Percentiles rank a stretch among this genome's conserved stretches.
phyloP scores from a whole-genome alignment of 1,140 invertebrate genomes.

The Ruditapes philippinarum region DNA sequence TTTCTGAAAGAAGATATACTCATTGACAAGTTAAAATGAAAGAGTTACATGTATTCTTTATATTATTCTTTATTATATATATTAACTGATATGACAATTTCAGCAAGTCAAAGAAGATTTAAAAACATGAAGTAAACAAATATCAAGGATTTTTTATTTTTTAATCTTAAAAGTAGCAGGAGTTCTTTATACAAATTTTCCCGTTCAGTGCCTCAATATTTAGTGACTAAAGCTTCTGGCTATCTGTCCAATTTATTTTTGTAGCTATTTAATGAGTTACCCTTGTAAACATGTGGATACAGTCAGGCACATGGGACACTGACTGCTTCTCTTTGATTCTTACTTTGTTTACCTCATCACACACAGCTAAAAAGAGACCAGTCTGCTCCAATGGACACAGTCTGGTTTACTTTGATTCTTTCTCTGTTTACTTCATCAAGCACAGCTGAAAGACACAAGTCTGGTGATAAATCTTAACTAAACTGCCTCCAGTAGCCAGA shows the following conservation, averaged over 20 bases:
- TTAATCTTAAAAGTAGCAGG: neutral
- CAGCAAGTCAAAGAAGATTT: too few species aligned
- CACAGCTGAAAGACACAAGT: slow-evolving; percentile 26
- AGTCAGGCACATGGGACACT: slow-evolving; percentile 53
- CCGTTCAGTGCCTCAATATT: neutral
- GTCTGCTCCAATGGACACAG: slow-evolving; percentile 46
- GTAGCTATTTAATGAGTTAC: slow-evolving; percentile 64
- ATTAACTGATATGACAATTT: too few species aligned
- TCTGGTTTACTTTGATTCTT: slow-evolving; percentile 5
- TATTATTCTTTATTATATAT: too few species aligned
- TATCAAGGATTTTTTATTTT: too few species aligned
- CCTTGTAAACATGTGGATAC: slow-evolving; percentile 49
- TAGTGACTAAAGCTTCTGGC: slow-evolving; percentile 18
- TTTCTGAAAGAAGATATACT: too few species aligned
- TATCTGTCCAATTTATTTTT: slow-evolving; percentile 67
- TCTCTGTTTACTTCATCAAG: slow-evolving; percentile 55
- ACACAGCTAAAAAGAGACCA: neutral
- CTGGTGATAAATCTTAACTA: slow-evolving; percentile 52
- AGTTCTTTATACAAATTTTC: neutral
- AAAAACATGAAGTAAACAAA: too few species aligned
- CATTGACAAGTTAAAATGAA: too few species aligned
- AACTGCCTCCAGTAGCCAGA: slow-evolving; percentile 56
- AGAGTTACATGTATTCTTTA: too few species aligned
- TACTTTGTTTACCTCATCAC: slow-evolving; percentile 54
- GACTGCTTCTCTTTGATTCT: slow-evolving; percentile 16